A percentile compares a stretch with the other conserved stretches of the same genome.
These are phyloP conservation scores for Gasterosteus nipponicus DNA, from an alignment of 2,113 vertebrate species.

Conservation along the genomic window DNA sequence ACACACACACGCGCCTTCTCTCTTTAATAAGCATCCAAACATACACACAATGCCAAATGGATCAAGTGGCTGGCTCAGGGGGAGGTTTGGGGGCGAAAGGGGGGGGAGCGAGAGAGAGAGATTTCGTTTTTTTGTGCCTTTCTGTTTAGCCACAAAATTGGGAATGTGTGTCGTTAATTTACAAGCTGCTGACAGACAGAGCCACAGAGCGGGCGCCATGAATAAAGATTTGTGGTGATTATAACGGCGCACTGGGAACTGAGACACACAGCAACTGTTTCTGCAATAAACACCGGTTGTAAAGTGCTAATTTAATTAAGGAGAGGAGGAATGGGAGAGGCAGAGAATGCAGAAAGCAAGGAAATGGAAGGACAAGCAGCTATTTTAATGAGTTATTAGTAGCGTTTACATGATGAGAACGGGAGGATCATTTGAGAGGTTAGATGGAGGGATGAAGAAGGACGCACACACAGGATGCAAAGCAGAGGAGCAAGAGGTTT, in stretches of 20 bases:
- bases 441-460: background rate
- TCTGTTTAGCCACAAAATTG: constrained; percentile 14
- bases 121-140: constrained; percentile 17
- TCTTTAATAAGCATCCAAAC: constrained; percentile 45
- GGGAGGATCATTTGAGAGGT: background rate
- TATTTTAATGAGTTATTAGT: background rate
- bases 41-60: constrained; percentile 34
- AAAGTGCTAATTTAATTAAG: constrained; percentile 36
- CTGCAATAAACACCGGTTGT: constrained; percentile 29
- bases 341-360: background rate
- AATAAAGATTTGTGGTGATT: constrained; percentile 57
- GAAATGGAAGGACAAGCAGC: background rate
- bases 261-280: constrained; percentile 32
- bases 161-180: constrained; percentile 26
- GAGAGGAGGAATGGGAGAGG: background rate
- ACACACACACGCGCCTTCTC: constrained; percentile 11
- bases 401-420: constrained; percentile 1
- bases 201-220: constrained; percentile 21
- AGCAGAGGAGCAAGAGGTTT: background rate
- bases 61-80: constrained; percentile 47
- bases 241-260: constrained; percentile 31
- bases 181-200: constrained; percentile 17
- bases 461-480: background rate
- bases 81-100: background rate
- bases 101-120: background rate